Percentiles rank a stretch among this genome's conserved stretches.
Evolutionary conservation across 2,113 vertebrate genomes (phyloP).

Genomic region (Ammospiza nelsoni): DNA sequence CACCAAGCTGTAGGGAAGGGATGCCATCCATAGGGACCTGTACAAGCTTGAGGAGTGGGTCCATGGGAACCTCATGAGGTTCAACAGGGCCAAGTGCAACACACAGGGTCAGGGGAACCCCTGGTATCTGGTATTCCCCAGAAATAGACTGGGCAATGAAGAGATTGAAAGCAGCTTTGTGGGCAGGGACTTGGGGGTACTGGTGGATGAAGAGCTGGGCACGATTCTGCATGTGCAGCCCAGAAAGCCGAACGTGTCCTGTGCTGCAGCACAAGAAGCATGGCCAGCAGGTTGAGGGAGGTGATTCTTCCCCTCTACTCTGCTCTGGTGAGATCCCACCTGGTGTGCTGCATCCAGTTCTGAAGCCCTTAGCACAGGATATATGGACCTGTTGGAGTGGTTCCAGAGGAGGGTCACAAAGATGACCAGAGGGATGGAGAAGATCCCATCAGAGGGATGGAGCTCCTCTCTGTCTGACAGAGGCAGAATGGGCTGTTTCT

Average conservation of each 20-base stretch:
- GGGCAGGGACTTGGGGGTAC: neutral
- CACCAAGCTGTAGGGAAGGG: neutral
- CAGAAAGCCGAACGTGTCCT: neutral
- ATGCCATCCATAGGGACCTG: neutral
- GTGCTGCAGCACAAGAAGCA: accelerated
- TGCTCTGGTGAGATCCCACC: neutral
- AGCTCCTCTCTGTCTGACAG: neutral
- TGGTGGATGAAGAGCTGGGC: neutral
- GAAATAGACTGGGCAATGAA: neutral
- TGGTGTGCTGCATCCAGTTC: neutral
- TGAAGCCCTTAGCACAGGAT: neutral
- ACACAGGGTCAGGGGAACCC: neutral
- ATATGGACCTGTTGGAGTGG: neutral
- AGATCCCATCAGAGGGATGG: neutral
- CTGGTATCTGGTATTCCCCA: neutral
- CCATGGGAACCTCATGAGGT: neutral
- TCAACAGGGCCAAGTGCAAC: neutral
- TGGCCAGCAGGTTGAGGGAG: neutral
- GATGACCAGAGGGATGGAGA: neutral
- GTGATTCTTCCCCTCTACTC: neutral
- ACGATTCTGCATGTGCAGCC: neutral
- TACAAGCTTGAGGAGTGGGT: neutral
- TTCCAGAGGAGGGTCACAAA: neutral
- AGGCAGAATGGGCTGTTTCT: neutral
- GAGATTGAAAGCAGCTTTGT: neutral